Evolutionary conservation across 35 echinoderm and acorn worm species (phyloP).

Genomic region (Diadema setosum): DNA sequence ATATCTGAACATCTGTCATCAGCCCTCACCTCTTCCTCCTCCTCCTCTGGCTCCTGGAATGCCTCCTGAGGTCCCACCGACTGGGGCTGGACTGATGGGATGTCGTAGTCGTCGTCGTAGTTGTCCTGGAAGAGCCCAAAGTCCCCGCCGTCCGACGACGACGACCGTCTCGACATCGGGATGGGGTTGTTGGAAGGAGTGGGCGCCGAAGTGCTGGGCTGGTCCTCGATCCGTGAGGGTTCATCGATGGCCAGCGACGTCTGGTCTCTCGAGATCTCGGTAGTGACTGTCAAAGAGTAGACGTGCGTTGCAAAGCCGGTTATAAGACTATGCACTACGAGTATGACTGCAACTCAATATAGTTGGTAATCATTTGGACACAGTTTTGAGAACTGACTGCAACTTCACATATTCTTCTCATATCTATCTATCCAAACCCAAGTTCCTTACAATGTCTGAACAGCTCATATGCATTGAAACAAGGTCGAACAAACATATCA

Average conservation of each 20-base stretch:
- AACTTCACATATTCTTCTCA: no score
- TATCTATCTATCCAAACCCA: no score
- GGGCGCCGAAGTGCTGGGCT: conserved; percentile 51
- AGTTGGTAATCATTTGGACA: no score
- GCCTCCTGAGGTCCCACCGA: conserved; percentile 29
- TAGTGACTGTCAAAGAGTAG: neutral
- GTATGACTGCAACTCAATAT: no score
- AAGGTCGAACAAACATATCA: no score
- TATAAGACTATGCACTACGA: no score
- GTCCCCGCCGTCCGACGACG: conserved; percentile 54
- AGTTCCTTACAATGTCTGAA: no score
- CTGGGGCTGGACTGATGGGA: conserved; percentile 71
- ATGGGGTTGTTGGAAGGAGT: conserved; percentile 22
- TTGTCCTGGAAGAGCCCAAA: conserved; percentile 60
- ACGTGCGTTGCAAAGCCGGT: no score
- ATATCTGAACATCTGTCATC: no score
- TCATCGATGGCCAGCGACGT: conserved; percentile 24
- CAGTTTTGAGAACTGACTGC: no score
- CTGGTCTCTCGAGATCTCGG: neutral
- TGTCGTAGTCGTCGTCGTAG: conserved; percentile 88
- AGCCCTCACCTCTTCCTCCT: conserved; percentile 58
- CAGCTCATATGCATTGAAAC: no score
- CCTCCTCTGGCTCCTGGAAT: conserved; percentile 53
- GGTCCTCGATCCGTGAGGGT: neutral
- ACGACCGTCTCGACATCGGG: conserved; percentile 74